A percentile compares a stretch with the other conserved stretches of the same genome.
phyloP scores from a whole-genome alignment of 1,140 invertebrate genomes.

The Diabrotica undecimpunctata region DNA sequence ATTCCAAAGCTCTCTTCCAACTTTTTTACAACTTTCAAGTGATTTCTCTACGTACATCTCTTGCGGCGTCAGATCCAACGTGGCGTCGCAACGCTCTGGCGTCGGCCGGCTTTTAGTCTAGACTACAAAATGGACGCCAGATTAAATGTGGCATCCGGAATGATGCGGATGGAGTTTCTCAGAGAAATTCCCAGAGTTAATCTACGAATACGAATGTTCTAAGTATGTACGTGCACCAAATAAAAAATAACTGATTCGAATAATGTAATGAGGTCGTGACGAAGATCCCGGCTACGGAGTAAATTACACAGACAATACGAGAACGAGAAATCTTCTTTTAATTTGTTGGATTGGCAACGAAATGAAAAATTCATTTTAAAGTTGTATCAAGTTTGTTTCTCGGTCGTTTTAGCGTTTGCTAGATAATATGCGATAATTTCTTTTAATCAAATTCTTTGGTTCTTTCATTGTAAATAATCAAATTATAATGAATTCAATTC shows the following conservation, averaged over 20 bases:
- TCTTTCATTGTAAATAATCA: too few species aligned
- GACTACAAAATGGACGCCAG: slow-evolving; percentile 8
- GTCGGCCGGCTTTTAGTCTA: not conserved
- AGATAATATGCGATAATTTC: too few species aligned
- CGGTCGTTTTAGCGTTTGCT: not conserved
- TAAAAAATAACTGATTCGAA: not conserved
- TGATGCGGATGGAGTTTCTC: not conserved
- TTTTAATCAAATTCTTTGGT: too few species aligned
- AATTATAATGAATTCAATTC: too few species aligned
- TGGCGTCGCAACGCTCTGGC: not conserved
- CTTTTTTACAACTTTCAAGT: not conserved
- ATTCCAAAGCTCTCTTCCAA: not conserved
- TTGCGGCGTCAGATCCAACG: not conserved
- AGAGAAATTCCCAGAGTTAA: slow-evolving; percentile 6
- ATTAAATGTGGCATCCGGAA: slow-evolving; percentile 8
- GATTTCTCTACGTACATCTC: not conserved
- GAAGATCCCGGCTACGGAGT: too few species aligned
- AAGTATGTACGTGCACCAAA: slow-evolving; percentile 4
- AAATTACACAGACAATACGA: not conserved
- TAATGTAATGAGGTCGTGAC: too few species aligned
- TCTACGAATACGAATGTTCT: not conserved
- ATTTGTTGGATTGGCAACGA: not conserved
- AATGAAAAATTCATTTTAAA: not conserved
- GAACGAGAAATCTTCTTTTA: not conserved
- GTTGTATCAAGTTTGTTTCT: not conserved